A percentile compares a stretch with the other conserved stretches of the same genome.
phyloP scores from a whole-genome alignment of 2,113 vertebrate genomes.

The Regulus satrapa region DNA sequence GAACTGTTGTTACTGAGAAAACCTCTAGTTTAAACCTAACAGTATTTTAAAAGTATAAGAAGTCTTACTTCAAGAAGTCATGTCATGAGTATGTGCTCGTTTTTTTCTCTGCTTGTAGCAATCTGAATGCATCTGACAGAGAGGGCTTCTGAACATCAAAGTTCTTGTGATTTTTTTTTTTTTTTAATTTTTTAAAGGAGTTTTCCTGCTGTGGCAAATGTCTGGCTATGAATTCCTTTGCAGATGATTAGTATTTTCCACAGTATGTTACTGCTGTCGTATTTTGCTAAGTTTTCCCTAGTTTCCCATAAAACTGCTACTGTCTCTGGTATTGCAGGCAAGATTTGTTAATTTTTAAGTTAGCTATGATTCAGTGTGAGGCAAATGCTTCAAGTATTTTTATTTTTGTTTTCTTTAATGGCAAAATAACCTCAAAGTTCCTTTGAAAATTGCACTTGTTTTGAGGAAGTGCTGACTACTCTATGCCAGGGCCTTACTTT shows the following conservation, averaged over 20 bases:
- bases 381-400: background rate
- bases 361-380: background rate
- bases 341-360: background rate
- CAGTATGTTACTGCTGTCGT: background rate
- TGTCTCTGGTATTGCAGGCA: background rate
- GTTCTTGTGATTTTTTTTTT: background rate
- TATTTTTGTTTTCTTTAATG: background rate
- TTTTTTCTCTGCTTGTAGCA: background rate
- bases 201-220: conserved; percentile 27
- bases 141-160: background rate
- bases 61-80: background rate
- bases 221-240: conserved; percentile 30
- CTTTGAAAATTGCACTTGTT: conserved; percentile 6
- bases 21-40: background rate
- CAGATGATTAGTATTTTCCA: conserved; percentile 21
- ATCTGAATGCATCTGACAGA: background rate
- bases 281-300: background rate
- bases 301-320: background rate
- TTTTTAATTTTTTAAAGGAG: background rate
- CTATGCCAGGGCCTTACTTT: background rate
- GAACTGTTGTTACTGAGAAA: background rate
- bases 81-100: background rate
- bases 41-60: background rate
- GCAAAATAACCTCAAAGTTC: background rate
- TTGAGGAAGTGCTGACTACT: background rate